Evolutionary conservation across 1,140 invertebrate species (phyloP), one percentile per base, ranked within the genome.

Genomic region (Melipona quadrifasciata): DNA sequence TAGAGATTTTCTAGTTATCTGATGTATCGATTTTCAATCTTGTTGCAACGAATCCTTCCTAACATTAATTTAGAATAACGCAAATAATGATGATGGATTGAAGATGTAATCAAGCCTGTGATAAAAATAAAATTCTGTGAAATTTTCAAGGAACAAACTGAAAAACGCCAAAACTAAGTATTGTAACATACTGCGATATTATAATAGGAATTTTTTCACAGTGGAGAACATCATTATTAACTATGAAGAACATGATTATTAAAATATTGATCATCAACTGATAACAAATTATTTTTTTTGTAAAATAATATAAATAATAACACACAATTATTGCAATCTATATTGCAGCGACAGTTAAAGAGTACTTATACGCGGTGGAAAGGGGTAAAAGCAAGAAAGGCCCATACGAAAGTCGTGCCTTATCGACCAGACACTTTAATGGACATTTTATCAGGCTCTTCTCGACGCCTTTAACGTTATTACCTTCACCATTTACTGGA

Each of bases 371-470:
- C 58, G 57, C 21, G 58, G 58, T 77, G 24, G 24, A 77, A 76
- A 77, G 24, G 17, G 27, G 47, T 21, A 73, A 64, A 73, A 57
- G 51, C 24, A 39, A 19, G 57, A 84, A 68, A 34, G 72, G 51
- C 24, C 14, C 1, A 19, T 80, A 61, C 21, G 83, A 73, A 58
- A 80, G 58, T 57, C 78, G 34, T 51, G 57, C 11, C 78, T 73
- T 80, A 74, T 84, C 68, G 78, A 84, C 53, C 70, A 80, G 77
- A 80, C 83, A 71, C 70, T 84, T 84, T 84, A 84, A 84, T 80
- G 83, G 77, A 84, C 83, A 67, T 84, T 84, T 84, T 84, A 80
- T 84, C 78, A 84, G 70, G 83, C 68, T 73, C 58, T 84, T 80
- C 70, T 80, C 78, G 83, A 74, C 83, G 78, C 70, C 83, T 80